These are phyloP conservation scores for Cricetomys ansorgei DNA, from an alignment of 2,113 vertebrate genomes.

Conservation along the genomic window DNA sequence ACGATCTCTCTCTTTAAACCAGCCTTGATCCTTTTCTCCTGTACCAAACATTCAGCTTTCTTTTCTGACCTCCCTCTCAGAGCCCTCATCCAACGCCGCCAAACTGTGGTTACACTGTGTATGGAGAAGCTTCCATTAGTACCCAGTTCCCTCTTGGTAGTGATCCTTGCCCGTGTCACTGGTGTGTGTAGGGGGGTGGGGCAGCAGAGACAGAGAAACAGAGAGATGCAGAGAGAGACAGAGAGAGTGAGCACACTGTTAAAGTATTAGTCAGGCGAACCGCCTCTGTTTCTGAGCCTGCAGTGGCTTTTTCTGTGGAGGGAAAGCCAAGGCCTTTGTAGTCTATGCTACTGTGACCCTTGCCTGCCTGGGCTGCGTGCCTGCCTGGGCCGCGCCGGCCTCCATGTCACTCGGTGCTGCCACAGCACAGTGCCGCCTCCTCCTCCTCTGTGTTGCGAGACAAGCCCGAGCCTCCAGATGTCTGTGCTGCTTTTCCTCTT, in stretches of 20 bases:
- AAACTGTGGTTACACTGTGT: not conserved
- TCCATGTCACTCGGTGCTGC: not conserved
- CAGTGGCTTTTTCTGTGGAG: not conserved
- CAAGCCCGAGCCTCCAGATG: not conserved
- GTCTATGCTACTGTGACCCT: accelerated
- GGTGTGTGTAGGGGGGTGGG: not conserved
- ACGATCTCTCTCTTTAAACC: not conserved
- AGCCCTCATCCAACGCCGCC: not conserved
- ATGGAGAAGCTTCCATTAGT: not conserved
- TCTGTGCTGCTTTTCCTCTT: not conserved
- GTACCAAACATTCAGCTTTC: not conserved
- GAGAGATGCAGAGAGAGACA: not conserved
- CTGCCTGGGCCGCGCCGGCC: too few relatives aligned
- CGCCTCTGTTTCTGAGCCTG: not conserved
- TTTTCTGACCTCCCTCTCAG: not conserved
- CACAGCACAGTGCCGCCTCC: not conserved
- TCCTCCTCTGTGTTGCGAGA: not conserved
- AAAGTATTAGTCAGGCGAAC: accelerated
- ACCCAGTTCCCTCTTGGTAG: not conserved
- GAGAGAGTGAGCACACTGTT: not conserved
- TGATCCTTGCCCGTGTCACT: not conserved
- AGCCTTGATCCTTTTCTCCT: not conserved
- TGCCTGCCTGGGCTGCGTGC: not conserved
- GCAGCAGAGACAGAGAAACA: not conserved
- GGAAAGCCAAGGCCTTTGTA: too few relatives aligned